phyloP scores from a whole-genome alignment of 2,888 invertebrate genomes.

The Drosophila paucipuncta region DNA sequence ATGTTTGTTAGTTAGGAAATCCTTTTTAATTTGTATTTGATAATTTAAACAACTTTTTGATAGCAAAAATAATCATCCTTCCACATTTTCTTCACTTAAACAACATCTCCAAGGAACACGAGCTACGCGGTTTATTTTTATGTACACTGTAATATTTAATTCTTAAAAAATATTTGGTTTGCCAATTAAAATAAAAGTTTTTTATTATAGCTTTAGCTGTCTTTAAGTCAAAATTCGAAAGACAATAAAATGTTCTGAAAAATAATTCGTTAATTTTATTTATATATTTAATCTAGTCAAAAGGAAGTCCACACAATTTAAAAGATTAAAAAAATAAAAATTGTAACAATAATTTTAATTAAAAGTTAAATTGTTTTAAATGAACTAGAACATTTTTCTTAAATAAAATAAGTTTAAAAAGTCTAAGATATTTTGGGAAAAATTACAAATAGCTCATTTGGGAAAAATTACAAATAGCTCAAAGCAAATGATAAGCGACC shows the following conservation, averaged over 20 bases:
- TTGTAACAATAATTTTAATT: background rate
- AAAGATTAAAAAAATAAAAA: background rate
- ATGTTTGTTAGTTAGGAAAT: background rate
- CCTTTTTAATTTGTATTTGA: background rate
- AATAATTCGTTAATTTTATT: background rate
- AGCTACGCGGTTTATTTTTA: background rate
- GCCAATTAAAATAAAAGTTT: background rate
- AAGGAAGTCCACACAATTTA: background rate
- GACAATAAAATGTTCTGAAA: background rate
- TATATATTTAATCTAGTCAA: background rate
- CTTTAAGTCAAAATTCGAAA: background rate
- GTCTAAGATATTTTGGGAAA: background rate
- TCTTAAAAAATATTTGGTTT: background rate
- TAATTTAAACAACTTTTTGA: background rate
- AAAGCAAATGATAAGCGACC: background rate
- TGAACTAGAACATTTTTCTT: background rate
- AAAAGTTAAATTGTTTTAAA: background rate
- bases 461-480: background rate
- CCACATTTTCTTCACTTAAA: background rate
- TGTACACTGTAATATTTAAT: background rate
- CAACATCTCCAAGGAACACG: background rate
- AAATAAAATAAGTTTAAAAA: background rate
- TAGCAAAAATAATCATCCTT: background rate
- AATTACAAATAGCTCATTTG: background rate
- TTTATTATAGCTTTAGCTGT: background rate